A percentile compares a stretch with the other conserved stretches of the same genome.
Evolutionary conservation across 2,113 vertebrate genomes (phyloP).

Genomic region (Equus przewalskii): DNA sequence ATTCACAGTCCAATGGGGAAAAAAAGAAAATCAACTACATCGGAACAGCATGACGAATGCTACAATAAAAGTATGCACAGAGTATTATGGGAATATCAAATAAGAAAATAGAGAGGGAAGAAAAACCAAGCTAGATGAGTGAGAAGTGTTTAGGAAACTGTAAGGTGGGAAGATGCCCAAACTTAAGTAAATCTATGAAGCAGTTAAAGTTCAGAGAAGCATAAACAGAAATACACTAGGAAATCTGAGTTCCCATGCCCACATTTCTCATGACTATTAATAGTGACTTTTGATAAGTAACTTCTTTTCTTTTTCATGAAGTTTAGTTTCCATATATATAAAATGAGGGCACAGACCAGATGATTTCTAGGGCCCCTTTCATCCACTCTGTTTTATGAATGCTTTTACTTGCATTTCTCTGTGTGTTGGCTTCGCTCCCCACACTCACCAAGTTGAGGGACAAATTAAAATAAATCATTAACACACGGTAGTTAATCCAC

Average conservation of each 20-base stretch:
- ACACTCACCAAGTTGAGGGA: background rate
- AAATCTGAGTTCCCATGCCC: background rate
- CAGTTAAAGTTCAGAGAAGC: background rate
- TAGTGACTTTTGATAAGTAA: background rate
- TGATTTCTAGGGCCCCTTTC: background rate
- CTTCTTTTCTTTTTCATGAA: background rate
- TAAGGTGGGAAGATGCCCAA: background rate
- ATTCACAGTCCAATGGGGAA: background rate
- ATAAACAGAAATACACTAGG: background rate
- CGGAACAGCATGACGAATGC: background rate
- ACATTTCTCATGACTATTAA: conserved; percentile 4
- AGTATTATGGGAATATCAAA: background rate
- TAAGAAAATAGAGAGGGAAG: background rate
- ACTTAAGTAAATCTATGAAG: background rate
- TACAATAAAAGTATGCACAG: background rate
- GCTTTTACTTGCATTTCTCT: background rate
- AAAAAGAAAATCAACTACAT: background rate
- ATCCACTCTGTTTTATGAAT: background rate
- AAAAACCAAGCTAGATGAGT: background rate
- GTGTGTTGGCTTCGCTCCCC: background rate
- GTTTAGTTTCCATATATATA: background rate
- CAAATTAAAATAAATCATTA: background rate
- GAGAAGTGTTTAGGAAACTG: background rate
- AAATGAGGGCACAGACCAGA: background rate
- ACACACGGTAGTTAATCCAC: background rate